phyloP scores from a whole-genome alignment of 2,888 invertebrate species.

The Drosophila siamana region DNA sequence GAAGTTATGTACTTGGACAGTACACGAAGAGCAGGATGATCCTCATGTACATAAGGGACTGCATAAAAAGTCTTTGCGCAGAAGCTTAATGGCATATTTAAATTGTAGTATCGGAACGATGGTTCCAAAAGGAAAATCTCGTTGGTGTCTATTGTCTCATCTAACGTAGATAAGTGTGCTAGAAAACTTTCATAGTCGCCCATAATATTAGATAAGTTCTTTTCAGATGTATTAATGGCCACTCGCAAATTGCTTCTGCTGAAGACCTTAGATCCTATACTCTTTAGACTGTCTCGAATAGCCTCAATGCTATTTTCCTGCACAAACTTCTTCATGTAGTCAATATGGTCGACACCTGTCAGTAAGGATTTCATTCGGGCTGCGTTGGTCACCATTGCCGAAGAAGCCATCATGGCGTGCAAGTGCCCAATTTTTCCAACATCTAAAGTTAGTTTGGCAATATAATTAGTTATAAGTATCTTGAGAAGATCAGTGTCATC shows the following conservation, averaged over 20 bases:
- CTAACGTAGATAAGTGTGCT: constrained; percentile 62
- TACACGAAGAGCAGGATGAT: constrained; percentile 91
- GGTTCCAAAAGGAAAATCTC: constrained; percentile 86
- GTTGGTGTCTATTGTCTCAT: constrained; percentile 32
- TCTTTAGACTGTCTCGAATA: constrained; percentile 88
- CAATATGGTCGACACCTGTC: constrained; percentile 92
- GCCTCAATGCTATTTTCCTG: constrained; percentile 88
- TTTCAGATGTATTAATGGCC: constrained; percentile 88
- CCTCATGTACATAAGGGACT: constrained; percentile 91
- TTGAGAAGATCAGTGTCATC: constrained; percentile 90
- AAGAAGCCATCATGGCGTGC: constrained; percentile 94
- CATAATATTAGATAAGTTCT: constrained; percentile 81
- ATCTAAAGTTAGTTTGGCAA: constrained; percentile 88
- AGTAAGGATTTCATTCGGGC: constrained; percentile 90
- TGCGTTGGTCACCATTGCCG: constrained; percentile 90
- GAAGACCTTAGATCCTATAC: constrained; percentile 88
- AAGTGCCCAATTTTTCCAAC: constrained; percentile 90
- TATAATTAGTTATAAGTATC: constrained; percentile 92
- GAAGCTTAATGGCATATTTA: constrained; percentile 95
- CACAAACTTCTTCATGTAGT: constrained; percentile 91
- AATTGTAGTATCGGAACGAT: constrained; percentile 90
- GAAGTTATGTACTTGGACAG: constrained; percentile 91
- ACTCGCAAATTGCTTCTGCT: constrained; percentile 89
- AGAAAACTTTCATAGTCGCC: constrained; percentile 84
- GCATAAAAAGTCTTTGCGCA: constrained; percentile 92